Conservation (phyloP, 2,797 vertebrate genomes). For the Helicolenus hilgendorfi region DNA sequence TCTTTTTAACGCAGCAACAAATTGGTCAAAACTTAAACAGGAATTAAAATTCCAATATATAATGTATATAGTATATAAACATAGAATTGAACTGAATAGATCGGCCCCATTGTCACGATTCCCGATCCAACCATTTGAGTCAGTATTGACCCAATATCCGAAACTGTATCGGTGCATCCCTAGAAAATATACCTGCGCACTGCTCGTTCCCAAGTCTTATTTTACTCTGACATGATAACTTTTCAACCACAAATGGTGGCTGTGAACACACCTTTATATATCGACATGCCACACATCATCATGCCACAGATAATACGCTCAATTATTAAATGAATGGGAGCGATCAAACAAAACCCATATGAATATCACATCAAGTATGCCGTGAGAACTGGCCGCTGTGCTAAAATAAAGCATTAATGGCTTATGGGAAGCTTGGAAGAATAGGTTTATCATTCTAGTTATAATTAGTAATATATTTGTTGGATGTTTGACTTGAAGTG, state of each 20-base stretch:
- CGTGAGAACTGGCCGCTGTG: not conserved
- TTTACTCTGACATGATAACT: not conserved
- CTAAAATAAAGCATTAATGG: not conserved
- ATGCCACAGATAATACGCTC: not conserved
- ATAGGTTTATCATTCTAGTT: not conserved
- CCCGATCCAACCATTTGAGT: no score
- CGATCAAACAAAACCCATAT: not conserved
- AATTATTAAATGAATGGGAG: not conserved
- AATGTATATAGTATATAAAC: no score
- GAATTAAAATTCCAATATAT: no score
- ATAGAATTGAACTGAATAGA: no score
- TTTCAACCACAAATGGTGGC: not conserved
- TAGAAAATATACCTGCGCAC: not conserved
- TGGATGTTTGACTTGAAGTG: not conserved
- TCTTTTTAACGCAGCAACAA: no score
- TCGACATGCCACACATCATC: no score
- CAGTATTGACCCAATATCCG: no score
- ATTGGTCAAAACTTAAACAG: no score
- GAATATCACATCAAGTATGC: not conserved
- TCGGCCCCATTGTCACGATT: no score
- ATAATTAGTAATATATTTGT: not conserved
- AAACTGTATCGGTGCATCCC: no score
- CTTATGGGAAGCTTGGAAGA: not conserved
- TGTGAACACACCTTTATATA: not conserved
- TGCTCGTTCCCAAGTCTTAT: not conserved